Conservation (phyloP, 2,888 invertebrate species). For the Danaus chrysippus region DNA sequence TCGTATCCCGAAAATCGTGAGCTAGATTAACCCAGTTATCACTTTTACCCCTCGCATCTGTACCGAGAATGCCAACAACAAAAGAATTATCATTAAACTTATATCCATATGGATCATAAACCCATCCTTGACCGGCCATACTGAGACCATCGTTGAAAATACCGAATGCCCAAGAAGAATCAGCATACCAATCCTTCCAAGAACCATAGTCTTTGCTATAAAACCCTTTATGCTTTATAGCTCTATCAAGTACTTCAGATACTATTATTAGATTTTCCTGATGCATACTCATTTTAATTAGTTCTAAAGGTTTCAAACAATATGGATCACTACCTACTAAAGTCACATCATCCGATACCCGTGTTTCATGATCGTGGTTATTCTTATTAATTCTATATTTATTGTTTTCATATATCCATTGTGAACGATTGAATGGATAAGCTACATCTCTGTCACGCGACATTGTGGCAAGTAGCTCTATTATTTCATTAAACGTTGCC, state of each 20-base stretch:
- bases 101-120: conserved; percentile 2
- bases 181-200: conserved; percentile 2
- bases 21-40: conserved; percentile 4
- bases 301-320: conserved; percentile 4
- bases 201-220: background rate
- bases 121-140: background rate
- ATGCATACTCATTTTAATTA: background rate
- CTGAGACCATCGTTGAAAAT: background rate
- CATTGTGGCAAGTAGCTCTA: background rate
- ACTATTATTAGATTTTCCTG: background rate
- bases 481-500: conserved; percentile 2
- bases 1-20: background rate
- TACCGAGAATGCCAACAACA: conserved; percentile 2
- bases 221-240: conserved; percentile 2
- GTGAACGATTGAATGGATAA: background rate
- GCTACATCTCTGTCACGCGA: background rate
- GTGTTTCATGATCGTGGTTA: background rate
- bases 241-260: background rate
- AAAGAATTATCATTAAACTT: background rate
- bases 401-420: conserved; percentile 3
- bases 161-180: background rate
- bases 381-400: conserved; percentile 4
- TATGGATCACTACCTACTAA: background rate
- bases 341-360: background rate
- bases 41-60: background rate